Percentiles rank a stretch among this genome's conserved stretches.
phyloP scores from a whole-genome alignment of 2,797 vertebrate genomes.

The Muraenolepis orangiensis region DNA sequence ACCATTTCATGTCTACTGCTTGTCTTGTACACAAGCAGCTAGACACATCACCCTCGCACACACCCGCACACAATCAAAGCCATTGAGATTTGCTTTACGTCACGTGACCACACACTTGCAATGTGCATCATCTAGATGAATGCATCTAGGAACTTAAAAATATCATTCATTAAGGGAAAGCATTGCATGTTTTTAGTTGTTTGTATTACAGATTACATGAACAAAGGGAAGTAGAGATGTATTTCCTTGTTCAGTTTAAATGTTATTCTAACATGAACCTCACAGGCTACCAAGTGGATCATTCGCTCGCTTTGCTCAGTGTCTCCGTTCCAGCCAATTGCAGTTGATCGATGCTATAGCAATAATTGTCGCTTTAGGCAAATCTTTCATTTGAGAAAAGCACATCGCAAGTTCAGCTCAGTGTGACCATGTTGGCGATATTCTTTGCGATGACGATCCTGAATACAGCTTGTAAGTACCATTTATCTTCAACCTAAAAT shows the following conservation, averaged over 20 bases:
- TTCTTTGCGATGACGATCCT: not conserved
- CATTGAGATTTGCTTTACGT: not conserved
- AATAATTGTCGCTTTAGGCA: not conserved
- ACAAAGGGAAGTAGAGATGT: too few species aligned
- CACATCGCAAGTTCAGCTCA: not conserved
- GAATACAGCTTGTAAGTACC: slow-evolving; percentile 1
- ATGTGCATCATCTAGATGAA: not conserved
- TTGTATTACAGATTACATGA: too few species aligned
- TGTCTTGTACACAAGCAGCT: not conserved
- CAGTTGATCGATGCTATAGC: not conserved
- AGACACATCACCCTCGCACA: not conserved
- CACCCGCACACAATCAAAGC: not conserved
- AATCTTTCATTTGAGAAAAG: not conserved
- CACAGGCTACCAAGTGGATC: not conserved
- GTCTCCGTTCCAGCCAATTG: not conserved
- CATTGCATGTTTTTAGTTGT: not conserved
- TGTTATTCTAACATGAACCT: not conserved
- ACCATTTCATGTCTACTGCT: not conserved
- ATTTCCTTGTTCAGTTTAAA: not conserved
- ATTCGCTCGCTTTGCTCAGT: not conserved
- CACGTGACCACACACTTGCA: not conserved
- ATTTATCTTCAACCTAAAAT: not conserved
- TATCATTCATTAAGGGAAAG: not conserved
- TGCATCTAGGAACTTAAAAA: too few species aligned
- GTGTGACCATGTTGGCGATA: not conserved